Evolutionary conservation across 37 sponge, comb jelly and placozoan genomes (phyloP), one percentile per base, ranked within the genome.

Genomic region (Spongilla lacustris): DNA sequence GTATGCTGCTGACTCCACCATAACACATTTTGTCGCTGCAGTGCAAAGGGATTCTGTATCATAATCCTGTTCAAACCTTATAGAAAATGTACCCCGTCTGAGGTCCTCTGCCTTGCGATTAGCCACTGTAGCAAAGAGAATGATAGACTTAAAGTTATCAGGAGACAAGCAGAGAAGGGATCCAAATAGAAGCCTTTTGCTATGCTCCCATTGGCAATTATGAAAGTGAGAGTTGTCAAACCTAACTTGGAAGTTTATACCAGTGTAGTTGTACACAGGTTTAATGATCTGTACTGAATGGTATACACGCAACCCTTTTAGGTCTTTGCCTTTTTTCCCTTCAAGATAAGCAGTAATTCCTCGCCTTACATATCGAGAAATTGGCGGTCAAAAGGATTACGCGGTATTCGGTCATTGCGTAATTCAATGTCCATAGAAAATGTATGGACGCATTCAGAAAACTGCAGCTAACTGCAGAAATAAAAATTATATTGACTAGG

Each of bases 1-100:
- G 82, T 89, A 95, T 12, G 94, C 95, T 21, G 73, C 32, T 30
- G 98, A 97, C 73, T 97, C 98, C 22, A 90, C 89, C 75, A 97
- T 89, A 4, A 75, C 69, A 67, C 79, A 97, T 30, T 24, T 30
- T 24, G 58, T 72, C 13, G 82, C n/a, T 0, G 0, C 0, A 29
- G 68, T 79, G 34, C 33, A 28, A 4, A 46, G 31, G n/a, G 69
- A 67, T 12, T 72, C 4, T 12, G 17, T 17, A 12, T 78, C 66
- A 48, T 33, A 38, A 14, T 50, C 78, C 23, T 76, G 69, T 73
- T 93, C 88, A 71, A 89, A 84, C 36, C 69, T 71, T 8, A 95
- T 78, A 30, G 50, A 5, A 2, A 95, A 13, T 19, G 33, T 66
- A 2, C 96, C 96, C 17, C 78, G 50, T 33, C 69, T 32, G 50